Conservation (phyloP, 2,797 vertebrate species). For the Melanotaenia parkinsoni region DNA sequence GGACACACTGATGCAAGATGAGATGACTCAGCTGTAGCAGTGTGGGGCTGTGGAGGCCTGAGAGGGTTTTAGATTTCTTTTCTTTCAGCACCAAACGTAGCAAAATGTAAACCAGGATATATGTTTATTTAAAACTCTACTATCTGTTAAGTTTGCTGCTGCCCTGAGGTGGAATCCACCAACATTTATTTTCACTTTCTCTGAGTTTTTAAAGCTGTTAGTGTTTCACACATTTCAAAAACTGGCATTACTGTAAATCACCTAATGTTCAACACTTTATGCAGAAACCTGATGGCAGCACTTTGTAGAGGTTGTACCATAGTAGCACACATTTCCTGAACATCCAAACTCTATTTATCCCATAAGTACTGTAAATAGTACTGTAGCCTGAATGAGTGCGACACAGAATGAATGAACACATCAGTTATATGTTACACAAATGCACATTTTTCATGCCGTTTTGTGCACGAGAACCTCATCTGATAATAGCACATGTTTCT, state of each 20-base stretch:
- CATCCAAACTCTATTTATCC: constrained; percentile 56
- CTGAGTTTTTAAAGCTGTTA: constrained; percentile 33
- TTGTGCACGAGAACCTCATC: constrained; percentile 59
- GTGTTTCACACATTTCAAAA: constrained; percentile 16
- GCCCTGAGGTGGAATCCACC: constrained; percentile 39
- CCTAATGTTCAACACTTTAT: constrained; percentile 50
- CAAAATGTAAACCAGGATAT: constrained; percentile 68
- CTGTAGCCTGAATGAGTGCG: constrained; percentile 72
- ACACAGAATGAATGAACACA: constrained; percentile 49
- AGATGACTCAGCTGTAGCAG: constrained; percentile 50
- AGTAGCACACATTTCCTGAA: constrained; percentile 70
- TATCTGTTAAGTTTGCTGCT: constrained; percentile 45
- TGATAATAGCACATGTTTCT: constrained; percentile 65
- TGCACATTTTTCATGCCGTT: constrained; percentile 53
- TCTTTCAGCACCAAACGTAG: constrained; percentile 72
- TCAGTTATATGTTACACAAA: constrained; percentile 44
- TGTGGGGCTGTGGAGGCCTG: constrained; percentile 34
- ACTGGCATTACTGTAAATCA: constrained; percentile 36
- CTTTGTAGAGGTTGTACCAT: constrained; percentile 54
- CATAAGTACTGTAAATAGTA: constrained; percentile 76
- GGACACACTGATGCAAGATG: constrained; percentile 22
- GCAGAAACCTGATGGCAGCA: constrained; percentile 62
- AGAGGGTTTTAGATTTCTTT: constrained; percentile 30
- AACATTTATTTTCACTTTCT: constrained; percentile 18
- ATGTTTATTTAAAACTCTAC: constrained; percentile 34